Base-by-base conservation (phyloP, 2,113 vertebrate species). In the Callocephalon fimbriatum region DNA sequence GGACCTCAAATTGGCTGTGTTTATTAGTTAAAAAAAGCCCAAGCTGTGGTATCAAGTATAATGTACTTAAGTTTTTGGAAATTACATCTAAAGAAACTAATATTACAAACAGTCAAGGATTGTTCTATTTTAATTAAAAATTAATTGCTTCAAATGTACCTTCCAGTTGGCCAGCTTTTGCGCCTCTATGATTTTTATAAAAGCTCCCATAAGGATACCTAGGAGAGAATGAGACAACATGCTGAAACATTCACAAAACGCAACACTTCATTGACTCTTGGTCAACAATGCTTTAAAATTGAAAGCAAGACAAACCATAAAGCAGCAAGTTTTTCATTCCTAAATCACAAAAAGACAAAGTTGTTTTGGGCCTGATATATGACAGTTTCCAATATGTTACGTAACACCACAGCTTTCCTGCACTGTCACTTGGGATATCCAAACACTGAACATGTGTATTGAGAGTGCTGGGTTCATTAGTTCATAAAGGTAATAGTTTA, bases 101-200 rank as follows among this genome's bases (percentile, higher is more conserved):
- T 79, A 74, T 47, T 35, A 61, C 22, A 25, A 67, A 35, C 12
- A 51, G 15, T 58, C 56, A 58, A 35, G 20, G 19, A 75, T 10
- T 86, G 65, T 35, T 71, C 54, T 78, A 77, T 15, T 58, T 35
- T 15, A 75, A 63, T 77, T 38, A 66, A 92, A 72, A 96, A 92
- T 26, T 9, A 61, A 68, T 81, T 81, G 37, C 32, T 95, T 62
- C 54, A 95, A 94, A 95, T 86, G 18, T 99, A 99, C 99, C 99
- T 99, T 99, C 99, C 99, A 99, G 98, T 99, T 99, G 94, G 99
- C 99, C 96, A 99, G 98, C 96, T 99, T 98, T 95, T 99, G 99
- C 95, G 99, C 99, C 98, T 99, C 99, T 95, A 99, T 99, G 97
- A 99, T 98, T 98, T 99, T 99, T 98, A 99, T 99, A 93, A 99